phyloP scores from a whole-genome alignment of 2,113 vertebrate genomes.

The Serinus canaria region DNA sequence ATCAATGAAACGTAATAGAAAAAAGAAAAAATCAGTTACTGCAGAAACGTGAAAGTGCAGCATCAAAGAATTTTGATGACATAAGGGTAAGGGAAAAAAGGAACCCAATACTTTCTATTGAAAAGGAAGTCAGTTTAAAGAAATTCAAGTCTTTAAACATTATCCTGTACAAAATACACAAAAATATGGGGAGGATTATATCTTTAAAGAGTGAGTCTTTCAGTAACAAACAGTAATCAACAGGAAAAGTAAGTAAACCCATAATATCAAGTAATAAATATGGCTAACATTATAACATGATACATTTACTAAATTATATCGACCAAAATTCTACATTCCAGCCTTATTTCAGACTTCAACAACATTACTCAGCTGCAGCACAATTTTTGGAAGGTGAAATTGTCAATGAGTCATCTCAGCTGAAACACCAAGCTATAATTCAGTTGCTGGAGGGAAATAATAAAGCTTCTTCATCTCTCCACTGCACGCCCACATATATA shows the following conservation, averaged over 20 bases:
- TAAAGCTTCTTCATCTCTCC: neutral
- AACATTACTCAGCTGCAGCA: neutral
- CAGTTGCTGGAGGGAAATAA: neutral
- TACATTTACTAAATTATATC: neutral
- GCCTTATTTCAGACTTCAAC: neutral
- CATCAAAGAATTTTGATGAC: neutral
- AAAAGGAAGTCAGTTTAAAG: neutral
- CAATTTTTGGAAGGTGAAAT: neutral
- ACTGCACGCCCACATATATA: neutral
- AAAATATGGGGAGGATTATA: neutral
- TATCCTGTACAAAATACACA: neutral
- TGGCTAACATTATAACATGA: neutral
- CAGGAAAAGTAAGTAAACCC: neutral
- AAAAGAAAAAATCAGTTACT: neutral
- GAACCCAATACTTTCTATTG: neutral
- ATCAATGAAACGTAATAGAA: neutral
- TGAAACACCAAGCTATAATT: neutral
- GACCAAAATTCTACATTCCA: neutral
- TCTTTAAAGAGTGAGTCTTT: neutral
- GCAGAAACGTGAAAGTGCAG: accelerated
- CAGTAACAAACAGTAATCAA: neutral
- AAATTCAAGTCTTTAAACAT: neutral
- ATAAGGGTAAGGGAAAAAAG: neutral
- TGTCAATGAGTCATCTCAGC: neutral
- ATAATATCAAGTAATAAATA: neutral